A percentile compares a stretch with the other conserved stretches of the same genome.
Evolutionary conservation across 2,888 invertebrate species (phyloP).

Genomic region (Philaethria dido): DNA sequence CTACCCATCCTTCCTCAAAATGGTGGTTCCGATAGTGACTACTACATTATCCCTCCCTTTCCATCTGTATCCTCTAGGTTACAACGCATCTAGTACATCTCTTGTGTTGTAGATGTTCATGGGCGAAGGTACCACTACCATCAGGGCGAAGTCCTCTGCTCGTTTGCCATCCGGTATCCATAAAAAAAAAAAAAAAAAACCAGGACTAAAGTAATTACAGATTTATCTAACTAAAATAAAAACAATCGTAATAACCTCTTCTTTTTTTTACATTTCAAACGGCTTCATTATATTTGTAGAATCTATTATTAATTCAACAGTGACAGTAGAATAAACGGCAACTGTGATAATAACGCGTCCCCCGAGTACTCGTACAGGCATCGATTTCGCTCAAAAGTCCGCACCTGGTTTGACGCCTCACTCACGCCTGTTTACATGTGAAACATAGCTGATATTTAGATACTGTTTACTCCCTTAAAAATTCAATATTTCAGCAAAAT

Average conservation of each 20-base stretch:
- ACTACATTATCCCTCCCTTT: too few species aligned
- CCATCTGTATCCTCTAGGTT: too few species aligned
- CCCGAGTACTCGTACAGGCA: conserved; percentile 53
- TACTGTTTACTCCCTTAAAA: conserved; percentile 67
- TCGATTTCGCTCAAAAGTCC: conserved; percentile 66
- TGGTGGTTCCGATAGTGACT: too few species aligned
- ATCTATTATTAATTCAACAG: conserved; percentile 46
- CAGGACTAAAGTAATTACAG: neutral
- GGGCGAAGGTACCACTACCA: too few species aligned
- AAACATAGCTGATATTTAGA: conserved; percentile 77
- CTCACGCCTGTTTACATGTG: conserved; percentile 78
- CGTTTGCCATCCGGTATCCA: too few species aligned
- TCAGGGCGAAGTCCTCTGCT: too few species aligned
- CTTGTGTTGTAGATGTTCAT: too few species aligned
- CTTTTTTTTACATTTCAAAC: conserved; percentile 8
- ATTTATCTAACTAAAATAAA: neutral
- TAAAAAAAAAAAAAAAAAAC: neutral
- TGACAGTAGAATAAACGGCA: conserved; percentile 71
- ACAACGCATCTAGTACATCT: too few species aligned
- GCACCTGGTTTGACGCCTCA: conserved; percentile 80
- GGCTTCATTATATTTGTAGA: conserved; percentile 49
- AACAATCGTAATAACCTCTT: neutral
- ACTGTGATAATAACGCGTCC: conserved; percentile 79
- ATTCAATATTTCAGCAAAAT: conserved; percentile 46
- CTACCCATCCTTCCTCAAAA: too few species aligned